Evolutionary conservation across 2,113 vertebrate genomes (phyloP).

Genomic region (Elgaria multicarinata): DNA sequence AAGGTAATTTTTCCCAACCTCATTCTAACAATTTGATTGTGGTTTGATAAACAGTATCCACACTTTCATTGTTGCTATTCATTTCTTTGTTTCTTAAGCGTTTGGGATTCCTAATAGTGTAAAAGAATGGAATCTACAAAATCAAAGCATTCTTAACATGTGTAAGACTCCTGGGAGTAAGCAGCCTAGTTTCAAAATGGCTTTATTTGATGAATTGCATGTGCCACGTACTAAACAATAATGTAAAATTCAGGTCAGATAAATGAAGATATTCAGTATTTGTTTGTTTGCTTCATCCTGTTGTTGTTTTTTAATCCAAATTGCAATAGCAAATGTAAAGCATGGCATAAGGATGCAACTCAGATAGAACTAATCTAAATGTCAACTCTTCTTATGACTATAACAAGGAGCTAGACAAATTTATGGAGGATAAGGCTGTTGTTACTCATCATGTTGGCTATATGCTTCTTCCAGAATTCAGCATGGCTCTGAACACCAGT

Average conservation of each 20-base stretch:
- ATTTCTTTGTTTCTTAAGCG: neutral
- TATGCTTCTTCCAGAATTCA: neutral
- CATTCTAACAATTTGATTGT: constrained; percentile 2
- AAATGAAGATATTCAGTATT: neutral
- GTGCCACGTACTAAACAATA: neutral
- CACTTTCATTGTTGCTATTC: neutral
- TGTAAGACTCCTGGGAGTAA: neutral
- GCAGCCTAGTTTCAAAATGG: neutral
- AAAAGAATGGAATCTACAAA: constrained; percentile 18
- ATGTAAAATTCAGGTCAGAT: neutral
- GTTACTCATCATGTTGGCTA: too few species aligned
- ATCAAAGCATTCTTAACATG: neutral
- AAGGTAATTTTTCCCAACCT: neutral
- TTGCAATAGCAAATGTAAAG: neutral
- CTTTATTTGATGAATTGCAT: neutral
- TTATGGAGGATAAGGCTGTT: neutral
- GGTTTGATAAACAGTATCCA: constrained; percentile 22
- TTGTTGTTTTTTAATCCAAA: neutral
- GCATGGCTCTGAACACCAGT: neutral
- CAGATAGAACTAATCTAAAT: constrained; percentile 21
- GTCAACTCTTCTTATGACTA: neutral
- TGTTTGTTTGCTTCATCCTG: neutral
- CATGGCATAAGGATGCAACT: constrained; percentile 22
- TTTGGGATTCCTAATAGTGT: constrained; percentile 26
- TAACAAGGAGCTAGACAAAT: neutral